These are phyloP conservation scores for Sebastolobus altivelis DNA, from an alignment of 2,797 vertebrate species.

Conservation along the genomic window DNA sequence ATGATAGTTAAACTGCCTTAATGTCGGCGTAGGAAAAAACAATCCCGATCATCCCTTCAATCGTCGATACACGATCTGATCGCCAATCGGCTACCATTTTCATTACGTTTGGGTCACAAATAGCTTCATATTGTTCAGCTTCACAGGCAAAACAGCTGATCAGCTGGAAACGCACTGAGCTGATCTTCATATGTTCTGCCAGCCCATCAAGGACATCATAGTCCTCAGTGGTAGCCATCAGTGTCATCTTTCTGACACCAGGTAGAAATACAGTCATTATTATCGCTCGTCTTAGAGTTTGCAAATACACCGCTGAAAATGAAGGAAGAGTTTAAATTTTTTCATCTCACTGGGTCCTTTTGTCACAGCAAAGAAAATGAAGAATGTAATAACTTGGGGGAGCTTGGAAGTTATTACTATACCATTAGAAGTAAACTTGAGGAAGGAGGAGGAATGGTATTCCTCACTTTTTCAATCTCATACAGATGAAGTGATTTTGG, in stretches of 20 bases:
- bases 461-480: constrained; percentile 62
- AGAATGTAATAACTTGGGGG: constrained; percentile 67
- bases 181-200: constrained; percentile 6
- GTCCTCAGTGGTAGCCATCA: not conserved
- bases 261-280: constrained; percentile 13
- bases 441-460: constrained; percentile 37
- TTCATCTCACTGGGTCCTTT: constrained; percentile 41
- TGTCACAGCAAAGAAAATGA: constrained; percentile 57
- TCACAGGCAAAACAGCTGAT: constrained; percentile 2
- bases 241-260: constrained; percentile 4
- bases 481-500: constrained; percentile 68
- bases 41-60: not conserved
- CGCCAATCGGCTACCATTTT: not conserved
- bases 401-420: constrained; percentile 71
- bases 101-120: not conserved
- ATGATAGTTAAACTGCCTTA: not conserved
- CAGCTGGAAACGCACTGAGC: not conserved
- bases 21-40: not conserved
- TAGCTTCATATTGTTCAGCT: not conserved
- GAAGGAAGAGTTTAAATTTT: constrained; percentile 27
- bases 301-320: constrained; percentile 45
- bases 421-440: constrained; percentile 72
- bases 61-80: not conserved
- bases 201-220: not conserved
- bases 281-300: constrained; percentile 21